These are phyloP conservation scores for Lepidurus couesii DNA, from an alignment of 1,140 invertebrate genomes.

Conservation along the genomic window DNA sequence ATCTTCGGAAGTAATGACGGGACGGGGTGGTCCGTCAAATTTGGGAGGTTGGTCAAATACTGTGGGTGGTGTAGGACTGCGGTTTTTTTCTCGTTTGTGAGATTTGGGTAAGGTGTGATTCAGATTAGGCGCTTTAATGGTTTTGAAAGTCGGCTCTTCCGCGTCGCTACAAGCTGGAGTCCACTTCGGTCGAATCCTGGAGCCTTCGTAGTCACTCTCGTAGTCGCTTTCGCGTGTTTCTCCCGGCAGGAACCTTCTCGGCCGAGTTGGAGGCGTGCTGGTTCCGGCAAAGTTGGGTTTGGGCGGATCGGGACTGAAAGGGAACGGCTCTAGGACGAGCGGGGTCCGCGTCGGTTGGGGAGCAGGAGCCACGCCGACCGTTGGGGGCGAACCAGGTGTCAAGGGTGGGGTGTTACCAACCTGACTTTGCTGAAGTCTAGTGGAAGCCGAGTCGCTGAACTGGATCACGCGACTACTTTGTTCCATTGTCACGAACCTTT, in stretches of 20 bases:
- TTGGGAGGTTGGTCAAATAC: conserved; percentile 55
- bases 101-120: not conserved
- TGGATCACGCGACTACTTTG: not conserved
- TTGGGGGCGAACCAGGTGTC: not conserved
- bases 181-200: conserved; percentile 56
- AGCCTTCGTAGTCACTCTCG: conserved; percentile 63
- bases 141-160: conserved; percentile 52
- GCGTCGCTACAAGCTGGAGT: conserved; percentile 50
- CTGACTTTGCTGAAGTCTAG: not conserved
- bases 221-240: conserved; percentile 66
- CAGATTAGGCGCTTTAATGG: conserved; percentile 49
- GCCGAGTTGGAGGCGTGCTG: conserved; percentile 49
- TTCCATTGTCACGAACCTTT: conserved; percentile 50
- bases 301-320: conserved; percentile 46
- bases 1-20: conserved; percentile 42
- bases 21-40: conserved; percentile 50
- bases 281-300: conserved; percentile 39
- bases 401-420: not conserved
- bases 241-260: conserved; percentile 60
- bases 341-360: not conserved
- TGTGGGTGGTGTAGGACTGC: conserved; percentile 54
- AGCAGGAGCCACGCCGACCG: not conserved
- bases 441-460: not conserved
- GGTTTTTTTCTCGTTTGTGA: conserved; percentile 40
- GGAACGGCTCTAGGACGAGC: conserved; percentile 45